Evolutionary conservation across 2,888 invertebrate species (phyloP), one percentile per base, ranked within the genome.

Genomic region (Tachina lurida): DNA sequence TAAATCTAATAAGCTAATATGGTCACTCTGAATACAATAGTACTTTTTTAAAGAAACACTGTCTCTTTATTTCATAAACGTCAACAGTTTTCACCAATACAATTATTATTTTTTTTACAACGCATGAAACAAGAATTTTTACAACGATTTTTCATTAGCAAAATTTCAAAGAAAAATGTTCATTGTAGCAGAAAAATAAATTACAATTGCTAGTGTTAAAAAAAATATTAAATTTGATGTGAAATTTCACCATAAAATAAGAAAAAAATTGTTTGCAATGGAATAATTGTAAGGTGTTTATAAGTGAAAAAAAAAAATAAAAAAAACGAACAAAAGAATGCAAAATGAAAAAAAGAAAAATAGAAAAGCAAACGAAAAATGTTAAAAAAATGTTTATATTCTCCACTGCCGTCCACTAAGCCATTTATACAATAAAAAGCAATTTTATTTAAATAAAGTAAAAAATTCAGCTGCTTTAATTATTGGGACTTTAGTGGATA

Each of bases 51-150:
- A 47, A 1, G 10, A 70, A 84, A 76, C 76, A 3, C 10, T 73
- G 71, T 8, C 12, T 12, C 15, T 31, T 65, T 68, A 43, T 60
- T 82, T 70, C 63, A 87, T 83, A 88, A 88, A 88, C 88, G 88
- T 88, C 88, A 88, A 88, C 88, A 88, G 86, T 88, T 88, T 88
- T 88, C 86, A 82, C 85, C 81, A 86, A 84, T 76, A 82, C 65
- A 87, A 86, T 83, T 84, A 84, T 75, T 84, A 60, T 74, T 73
- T 76, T 22, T 63, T 86, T 87, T 84, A 77, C 81, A 84, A 74
- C 84, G 87, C 87, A 80, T 47, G 82, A 84, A 77, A 86, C 47
- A 63, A 67, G 43, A 83, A 73, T 78, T 88, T 88, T 88, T 76
- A 86, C 87, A 88, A 87, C 86, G 86, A 85, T 84, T 87, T 85